Conservation (phyloP, 2,113 vertebrate species). For the Choloepus hoffmanni region DNA sequence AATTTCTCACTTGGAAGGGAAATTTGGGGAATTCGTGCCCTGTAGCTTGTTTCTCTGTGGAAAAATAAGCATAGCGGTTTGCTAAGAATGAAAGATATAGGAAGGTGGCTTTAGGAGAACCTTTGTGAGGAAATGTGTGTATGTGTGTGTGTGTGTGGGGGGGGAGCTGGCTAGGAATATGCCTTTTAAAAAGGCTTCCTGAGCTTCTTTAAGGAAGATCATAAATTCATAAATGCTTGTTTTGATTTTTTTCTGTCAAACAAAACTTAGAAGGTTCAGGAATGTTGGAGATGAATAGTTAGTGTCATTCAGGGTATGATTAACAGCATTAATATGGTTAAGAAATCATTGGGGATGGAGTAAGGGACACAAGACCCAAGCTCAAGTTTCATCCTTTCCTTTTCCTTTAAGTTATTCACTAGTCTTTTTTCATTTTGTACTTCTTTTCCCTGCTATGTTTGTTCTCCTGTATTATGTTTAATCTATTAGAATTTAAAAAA, state of each 20-base stretch:
- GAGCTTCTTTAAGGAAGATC: slow-evolving; percentile 16
- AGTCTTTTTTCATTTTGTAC: slow-evolving; percentile 16
- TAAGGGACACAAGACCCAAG: slow-evolving; percentile 21
- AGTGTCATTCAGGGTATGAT: background rate
- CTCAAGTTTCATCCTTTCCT: background rate
- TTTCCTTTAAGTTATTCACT: background rate
- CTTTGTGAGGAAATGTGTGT: background rate
- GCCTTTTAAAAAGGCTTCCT: background rate
- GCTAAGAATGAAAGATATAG: background rate
- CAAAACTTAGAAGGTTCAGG: background rate
- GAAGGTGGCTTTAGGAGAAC: slow-evolving; percentile 30
- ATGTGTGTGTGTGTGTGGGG: too few relatives aligned
- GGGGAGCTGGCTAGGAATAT: background rate
- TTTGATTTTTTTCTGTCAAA: slow-evolving; percentile 46
- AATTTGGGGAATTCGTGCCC: background rate
- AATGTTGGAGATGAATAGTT: background rate
- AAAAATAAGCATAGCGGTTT: slow-evolving; percentile 34
- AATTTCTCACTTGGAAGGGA: background rate
- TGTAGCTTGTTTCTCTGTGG: background rate
- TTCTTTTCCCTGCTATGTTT: background rate
- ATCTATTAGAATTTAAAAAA: background rate
- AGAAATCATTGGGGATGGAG: background rate
- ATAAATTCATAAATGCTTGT: slow-evolving; percentile 27
- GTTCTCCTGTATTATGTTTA: background rate
- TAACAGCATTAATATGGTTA: background rate